Percentiles rank a stretch among this genome's conserved stretches.
phyloP scores from a whole-genome alignment of 2,797 vertebrate genomes.

The Sciurus carolinensis region DNA sequence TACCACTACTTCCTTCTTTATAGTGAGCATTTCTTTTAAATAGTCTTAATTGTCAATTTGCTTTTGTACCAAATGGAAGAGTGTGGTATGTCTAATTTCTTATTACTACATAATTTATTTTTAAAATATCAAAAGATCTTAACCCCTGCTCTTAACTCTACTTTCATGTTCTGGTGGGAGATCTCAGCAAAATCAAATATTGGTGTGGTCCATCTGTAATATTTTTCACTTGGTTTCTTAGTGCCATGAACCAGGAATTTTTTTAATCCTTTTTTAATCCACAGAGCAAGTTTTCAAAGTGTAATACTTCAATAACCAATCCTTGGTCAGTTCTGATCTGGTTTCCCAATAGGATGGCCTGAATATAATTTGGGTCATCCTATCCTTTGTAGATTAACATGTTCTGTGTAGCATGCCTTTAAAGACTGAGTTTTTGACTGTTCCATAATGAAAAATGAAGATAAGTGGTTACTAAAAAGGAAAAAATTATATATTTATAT shows the following conservation, averaged over 20 bases:
- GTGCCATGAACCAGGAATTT: constrained; percentile 47
- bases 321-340: not conserved
- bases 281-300: constrained; percentile 57
- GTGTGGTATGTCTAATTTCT: constrained; percentile 53
- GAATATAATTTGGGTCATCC: not conserved
- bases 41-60: constrained; percentile 31
- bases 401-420: constrained; percentile 1
- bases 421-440: constrained; percentile 8
- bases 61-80: constrained; percentile 64
- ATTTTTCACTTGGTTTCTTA: constrained; percentile 59
- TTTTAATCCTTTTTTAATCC: not conserved
- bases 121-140: constrained; percentile 36
- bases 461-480: not conserved
- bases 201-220: constrained; percentile 32
- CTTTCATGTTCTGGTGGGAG: constrained; percentile 25
- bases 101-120: constrained; percentile 74
- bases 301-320: not conserved
- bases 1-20: not conserved
- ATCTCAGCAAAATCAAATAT: constrained; percentile 35
- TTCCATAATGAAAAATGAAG: constrained; percentile 60
- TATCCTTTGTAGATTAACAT: constrained; percentile 42
- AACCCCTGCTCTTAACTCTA: not conserved
- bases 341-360: not conserved
- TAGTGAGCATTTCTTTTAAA: constrained; percentile 23
- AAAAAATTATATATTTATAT: constrained; percentile 76